Evolutionary conservation across 2,113 vertebrate species (phyloP).

Genomic region (Forbesichthys agassizii): DNA sequence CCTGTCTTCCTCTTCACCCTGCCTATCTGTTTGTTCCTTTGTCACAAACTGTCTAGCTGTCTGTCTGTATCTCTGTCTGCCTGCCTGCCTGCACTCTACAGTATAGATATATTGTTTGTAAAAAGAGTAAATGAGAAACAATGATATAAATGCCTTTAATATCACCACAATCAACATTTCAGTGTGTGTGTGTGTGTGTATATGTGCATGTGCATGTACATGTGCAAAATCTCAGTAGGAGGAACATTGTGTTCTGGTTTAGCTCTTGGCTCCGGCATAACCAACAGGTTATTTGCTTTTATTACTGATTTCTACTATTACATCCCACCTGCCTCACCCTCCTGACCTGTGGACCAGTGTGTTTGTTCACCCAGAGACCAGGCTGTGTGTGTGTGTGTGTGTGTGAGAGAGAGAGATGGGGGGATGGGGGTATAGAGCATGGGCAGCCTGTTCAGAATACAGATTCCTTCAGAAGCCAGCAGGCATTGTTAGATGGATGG

Average conservation of each 20-base stretch:
- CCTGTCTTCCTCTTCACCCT: background rate
- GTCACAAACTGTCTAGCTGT: background rate
- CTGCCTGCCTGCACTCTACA: background rate
- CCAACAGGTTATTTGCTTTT: constrained; percentile 24
- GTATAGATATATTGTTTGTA: no score
- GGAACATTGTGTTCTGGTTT: background rate
- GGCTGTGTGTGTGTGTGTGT: background rate
- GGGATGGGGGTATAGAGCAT: background rate
- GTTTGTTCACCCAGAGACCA: constrained; percentile 23
- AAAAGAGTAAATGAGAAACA: no score
- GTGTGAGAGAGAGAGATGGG: constrained; percentile 10
- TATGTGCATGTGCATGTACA: background rate
- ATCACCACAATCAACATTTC: no score
- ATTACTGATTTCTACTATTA: constrained; percentile 41
- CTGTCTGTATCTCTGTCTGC: background rate
- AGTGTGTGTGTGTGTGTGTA: background rate
- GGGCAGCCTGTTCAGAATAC: constrained; percentile 10
- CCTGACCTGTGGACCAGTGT: constrained; percentile 49
- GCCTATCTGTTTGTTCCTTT: background rate
- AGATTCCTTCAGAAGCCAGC: constrained; percentile 16
- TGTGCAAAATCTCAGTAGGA: background rate
- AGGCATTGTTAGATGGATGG: constrained; percentile 22
- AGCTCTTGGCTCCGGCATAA: background rate
- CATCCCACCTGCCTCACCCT: constrained; percentile 39
- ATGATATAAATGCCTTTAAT: no score